These are phyloP conservation scores for Oxystoma pomonae DNA, from an alignment of 2,888 invertebrate genomes.

Conservation along the genomic window DNA sequence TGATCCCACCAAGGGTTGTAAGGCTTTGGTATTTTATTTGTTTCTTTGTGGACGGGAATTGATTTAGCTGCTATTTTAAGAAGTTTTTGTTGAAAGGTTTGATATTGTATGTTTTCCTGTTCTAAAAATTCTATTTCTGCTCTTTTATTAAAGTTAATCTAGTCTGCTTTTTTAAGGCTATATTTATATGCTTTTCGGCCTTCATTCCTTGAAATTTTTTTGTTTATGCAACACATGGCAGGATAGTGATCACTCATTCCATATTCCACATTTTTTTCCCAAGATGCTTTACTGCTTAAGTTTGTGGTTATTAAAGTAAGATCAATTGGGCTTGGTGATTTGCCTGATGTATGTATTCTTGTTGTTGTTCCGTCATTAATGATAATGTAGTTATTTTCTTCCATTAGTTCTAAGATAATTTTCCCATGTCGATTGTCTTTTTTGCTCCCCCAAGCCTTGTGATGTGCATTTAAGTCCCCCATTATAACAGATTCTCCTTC, in stretches of 20 bases:
- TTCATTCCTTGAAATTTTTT: not conserved
- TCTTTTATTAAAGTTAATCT: not conserved
- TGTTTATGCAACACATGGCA: not conserved
- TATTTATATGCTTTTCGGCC: not conserved
- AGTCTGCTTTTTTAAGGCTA: not conserved
- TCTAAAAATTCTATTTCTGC: not conserved
- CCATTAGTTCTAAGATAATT: not conserved
- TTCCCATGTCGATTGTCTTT: conserved; percentile 1
- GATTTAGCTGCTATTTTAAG: not conserved
- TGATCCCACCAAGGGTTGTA: conserved; percentile 6
- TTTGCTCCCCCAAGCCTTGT: conserved; percentile 4
- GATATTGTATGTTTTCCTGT: not conserved
- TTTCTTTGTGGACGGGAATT: not conserved
- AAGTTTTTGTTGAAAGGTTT: not conserved
- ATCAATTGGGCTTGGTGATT: not conserved
- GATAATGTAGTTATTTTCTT: not conserved
- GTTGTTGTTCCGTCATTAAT: conserved; percentile 8
- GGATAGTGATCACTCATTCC: conserved; percentile 7
- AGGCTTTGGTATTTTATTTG: not conserved
- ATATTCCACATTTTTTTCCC: not conserved
- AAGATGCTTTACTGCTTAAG: not conserved
- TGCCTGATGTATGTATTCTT: not conserved
- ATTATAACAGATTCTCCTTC: not conserved
- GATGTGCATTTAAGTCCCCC: conserved; percentile 12
- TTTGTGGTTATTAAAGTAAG: conserved; percentile 1